These are phyloP conservation scores for Seira sanloemensis DNA, from an alignment of 2,888 invertebrate species.

Conservation along the genomic window DNA sequence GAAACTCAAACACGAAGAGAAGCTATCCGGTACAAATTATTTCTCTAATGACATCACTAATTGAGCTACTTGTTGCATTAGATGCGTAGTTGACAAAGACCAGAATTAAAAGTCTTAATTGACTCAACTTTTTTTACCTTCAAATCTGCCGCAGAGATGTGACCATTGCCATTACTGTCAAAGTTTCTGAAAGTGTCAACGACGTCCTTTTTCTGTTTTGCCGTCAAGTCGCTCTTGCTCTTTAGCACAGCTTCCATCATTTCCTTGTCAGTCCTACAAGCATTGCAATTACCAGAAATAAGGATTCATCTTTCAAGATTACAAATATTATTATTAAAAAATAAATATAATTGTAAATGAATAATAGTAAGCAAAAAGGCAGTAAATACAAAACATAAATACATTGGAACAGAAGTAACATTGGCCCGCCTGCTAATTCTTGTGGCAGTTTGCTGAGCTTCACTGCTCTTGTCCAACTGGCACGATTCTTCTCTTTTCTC, in stretches of 20 bases:
- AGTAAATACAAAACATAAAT: too few relatives aligned
- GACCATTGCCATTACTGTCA: conserved; percentile 91
- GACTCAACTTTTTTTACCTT: conserved; percentile 83
- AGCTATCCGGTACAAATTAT: too few relatives aligned
- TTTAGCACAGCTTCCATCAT: conserved; percentile 58
- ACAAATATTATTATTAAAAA: too few relatives aligned
- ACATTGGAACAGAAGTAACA: conserved; percentile 52
- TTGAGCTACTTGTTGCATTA: too few relatives aligned
- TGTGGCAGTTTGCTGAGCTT: conserved; percentile 12
- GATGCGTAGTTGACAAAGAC: too few relatives aligned
- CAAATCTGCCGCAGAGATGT: conserved; percentile 93
- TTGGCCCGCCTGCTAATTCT: conserved; percentile 31
- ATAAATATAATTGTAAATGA: too few relatives aligned
- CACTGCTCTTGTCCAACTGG: neutral
- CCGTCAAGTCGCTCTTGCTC: conserved; percentile 78
- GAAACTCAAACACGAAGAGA: too few relatives aligned
- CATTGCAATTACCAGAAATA: too few relatives aligned
- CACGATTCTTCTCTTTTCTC: neutral
- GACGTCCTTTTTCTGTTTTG: conserved; percentile 93
- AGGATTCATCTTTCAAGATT: too few relatives aligned
- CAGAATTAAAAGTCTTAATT: too few relatives aligned
- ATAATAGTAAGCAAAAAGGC: too few relatives aligned
- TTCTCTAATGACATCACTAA: too few relatives aligned
- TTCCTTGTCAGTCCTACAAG: conserved; percentile 50
- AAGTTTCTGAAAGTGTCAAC: conserved; percentile 97